A percentile compares a stretch with the other conserved stretches of the same genome.
Conservation (phyloP, 2,888 invertebrate genomes). For the Ophion ellenae region DNA sequence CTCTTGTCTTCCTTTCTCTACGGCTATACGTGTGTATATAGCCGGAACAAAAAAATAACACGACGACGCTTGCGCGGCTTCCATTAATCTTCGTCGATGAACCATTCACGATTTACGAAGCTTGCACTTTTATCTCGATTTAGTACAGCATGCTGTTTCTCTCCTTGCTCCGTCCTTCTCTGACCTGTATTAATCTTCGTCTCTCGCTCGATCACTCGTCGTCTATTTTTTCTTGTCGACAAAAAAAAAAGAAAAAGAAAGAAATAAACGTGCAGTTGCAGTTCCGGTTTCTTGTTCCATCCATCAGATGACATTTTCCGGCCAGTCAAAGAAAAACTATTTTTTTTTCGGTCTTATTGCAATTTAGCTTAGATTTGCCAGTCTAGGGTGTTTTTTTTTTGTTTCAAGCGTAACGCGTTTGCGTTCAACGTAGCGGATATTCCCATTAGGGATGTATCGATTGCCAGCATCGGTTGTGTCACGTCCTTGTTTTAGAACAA, state of each 20-base stretch:
- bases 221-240: slow-evolving; percentile 36
- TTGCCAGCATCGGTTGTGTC: not conserved
- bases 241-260: not conserved
- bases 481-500: slow-evolving; percentile 23
- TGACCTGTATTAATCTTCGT: slow-evolving; percentile 28
- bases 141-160: slow-evolving; percentile 51
- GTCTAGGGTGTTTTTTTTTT: slow-evolving; percentile 8
- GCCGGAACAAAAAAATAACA: slow-evolving; percentile 47
- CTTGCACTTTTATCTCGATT: slow-evolving; percentile 53
- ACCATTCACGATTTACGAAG: slow-evolving; percentile 37
- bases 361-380: slow-evolving; percentile 14
- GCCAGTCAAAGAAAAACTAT: slow-evolving; percentile 13
- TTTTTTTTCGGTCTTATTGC: slow-evolving; percentile 8
- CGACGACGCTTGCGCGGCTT: slow-evolving; percentile 53
- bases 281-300: slow-evolving; percentile 55
- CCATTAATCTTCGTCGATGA: slow-evolving; percentile 25
- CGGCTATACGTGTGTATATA: slow-evolving; percentile 22
- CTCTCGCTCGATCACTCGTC: slow-evolving; percentile 48
- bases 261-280: slow-evolving; percentile 51
- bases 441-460: not conserved
- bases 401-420: not conserved
- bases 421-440: slow-evolving; percentile 13
- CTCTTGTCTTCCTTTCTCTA: slow-evolving; percentile 38
- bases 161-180: slow-evolving; percentile 48
- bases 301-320: slow-evolving; percentile 44